Percentiles rank a stretch among this genome's conserved stretches.
These are phyloP conservation scores for Otus sunia DNA, from an alignment of 2,113 vertebrate species.

Conservation along the genomic window DNA sequence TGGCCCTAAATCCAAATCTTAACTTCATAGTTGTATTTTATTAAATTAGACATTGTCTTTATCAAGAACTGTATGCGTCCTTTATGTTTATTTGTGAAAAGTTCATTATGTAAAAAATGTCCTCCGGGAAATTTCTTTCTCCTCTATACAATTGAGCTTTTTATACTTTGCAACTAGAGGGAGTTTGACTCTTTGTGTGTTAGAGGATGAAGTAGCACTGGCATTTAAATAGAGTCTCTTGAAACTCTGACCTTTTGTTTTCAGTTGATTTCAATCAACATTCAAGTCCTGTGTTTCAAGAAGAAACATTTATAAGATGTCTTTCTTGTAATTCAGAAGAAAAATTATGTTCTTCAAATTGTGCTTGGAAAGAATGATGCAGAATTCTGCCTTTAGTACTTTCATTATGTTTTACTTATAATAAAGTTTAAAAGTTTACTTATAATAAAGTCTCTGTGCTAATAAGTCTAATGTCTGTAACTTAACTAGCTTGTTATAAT, in stretches of 20 bases:
- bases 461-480: not conserved
- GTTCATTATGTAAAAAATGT: conserved; percentile 36
- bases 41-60: not conserved
- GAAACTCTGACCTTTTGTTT: conserved; percentile 57
- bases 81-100: conserved; percentile 37
- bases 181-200: conserved; percentile 40
- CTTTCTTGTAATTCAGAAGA: conserved; percentile 23
- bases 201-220: conserved; percentile 31
- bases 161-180: conserved; percentile 32
- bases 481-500: not conserved
- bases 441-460: not conserved
- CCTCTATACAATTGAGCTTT: conserved; percentile 32
- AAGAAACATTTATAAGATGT: conserved; percentile 36
- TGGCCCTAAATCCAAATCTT: not conserved
- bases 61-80: not conserved
- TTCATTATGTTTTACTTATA: not conserved
- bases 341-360: not conserved
- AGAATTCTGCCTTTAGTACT: not conserved
- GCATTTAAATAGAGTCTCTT: conserved; percentile 65
- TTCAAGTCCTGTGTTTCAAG: conserved; percentile 48
- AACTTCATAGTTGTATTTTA: not conserved
- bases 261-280: conserved; percentile 52
- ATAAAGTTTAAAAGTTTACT: not conserved
- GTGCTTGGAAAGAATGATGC: not conserved
- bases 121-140: conserved; percentile 44